These are phyloP conservation scores for Pecten maximus DNA, from an alignment of 2,888 invertebrate genomes.

Conservation along the genomic window DNA sequence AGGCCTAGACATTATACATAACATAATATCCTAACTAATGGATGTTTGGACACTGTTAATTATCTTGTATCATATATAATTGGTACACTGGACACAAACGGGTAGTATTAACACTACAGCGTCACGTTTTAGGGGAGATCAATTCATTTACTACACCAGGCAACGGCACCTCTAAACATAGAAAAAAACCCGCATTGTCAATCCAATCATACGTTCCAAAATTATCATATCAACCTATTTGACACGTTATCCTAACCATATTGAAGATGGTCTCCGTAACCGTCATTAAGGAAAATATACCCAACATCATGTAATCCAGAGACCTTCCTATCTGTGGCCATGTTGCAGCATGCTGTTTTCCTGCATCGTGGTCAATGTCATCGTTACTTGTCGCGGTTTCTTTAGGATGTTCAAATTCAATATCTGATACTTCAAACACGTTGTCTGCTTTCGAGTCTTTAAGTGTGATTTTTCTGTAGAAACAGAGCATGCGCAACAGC, in stretches of 20 bases:
- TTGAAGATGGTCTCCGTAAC: background rate
- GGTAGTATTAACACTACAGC: too few relatives aligned
- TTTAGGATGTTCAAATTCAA: background rate
- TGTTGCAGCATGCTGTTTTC: background rate
- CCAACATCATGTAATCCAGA: background rate
- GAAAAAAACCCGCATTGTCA: too few relatives aligned
- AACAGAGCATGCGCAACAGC: background rate
- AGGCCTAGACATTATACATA: too few relatives aligned
- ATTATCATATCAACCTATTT: background rate
- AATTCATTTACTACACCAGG: too few relatives aligned
- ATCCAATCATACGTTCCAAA: too few relatives aligned
- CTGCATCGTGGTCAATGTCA: background rate
- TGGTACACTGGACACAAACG: too few relatives aligned
- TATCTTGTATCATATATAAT: too few relatives aligned
- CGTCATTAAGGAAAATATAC: background rate
- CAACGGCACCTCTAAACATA: too few relatives aligned
- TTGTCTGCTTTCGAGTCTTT: background rate
- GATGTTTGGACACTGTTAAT: too few relatives aligned
- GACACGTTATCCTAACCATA: background rate
- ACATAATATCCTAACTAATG: too few relatives aligned
- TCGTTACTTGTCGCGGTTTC: too few relatives aligned
- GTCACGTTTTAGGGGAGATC: too few relatives aligned
- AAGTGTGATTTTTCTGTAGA: background rate
- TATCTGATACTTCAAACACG: background rate
- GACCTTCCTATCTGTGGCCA: background rate